Evolutionary conservation across 2,797 vertebrate genomes (phyloP), one percentile per base, ranked within the genome.

Genomic region (Myripristis jacobus): DNA sequence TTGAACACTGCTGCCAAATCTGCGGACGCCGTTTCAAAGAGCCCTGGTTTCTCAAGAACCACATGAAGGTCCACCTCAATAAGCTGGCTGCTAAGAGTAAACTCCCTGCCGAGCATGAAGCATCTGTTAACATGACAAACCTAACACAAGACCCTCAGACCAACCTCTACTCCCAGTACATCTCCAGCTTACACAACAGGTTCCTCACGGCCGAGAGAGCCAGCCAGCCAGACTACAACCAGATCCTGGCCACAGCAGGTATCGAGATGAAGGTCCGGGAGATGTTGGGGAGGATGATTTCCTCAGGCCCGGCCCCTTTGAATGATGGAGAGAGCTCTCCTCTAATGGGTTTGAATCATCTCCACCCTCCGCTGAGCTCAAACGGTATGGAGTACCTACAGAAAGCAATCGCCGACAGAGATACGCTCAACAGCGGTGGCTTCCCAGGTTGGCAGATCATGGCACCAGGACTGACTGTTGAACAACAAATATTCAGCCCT

Each of bases 11-110:
- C 90, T 99, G 98, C 88, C 97, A 99, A 88, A 99, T 99, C 77
- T 99, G 98, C 0, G 97, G 98, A 53, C 95, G 98, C 36, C 96
- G 98, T 69, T 99, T 99, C 93, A 99, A 99, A 71, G 98, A 99
- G 80, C 98, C 98, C 63, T 99, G 98, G 98, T 99, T 99, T 86
- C 96, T 99, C 57, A 99, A 99, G 92, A 99, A 99, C 86, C 98
- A 99, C 92, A 99, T 99, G 98, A 99, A 99, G 88, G 98, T 99
- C 53, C 98, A 99, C 80, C 96, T 99, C 83, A 99, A 99, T 75
- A 99, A 99, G 81, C 91, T 99, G 50, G 95, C 97, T 0, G 95
- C 96, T 36, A 99, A 99, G 92, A 96, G 91, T 84, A 97, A 95
- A 80, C 94, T 95, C 52, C 91, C 95, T 0, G 29, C 75, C 0